Conservation (phyloP, 2,888 invertebrate species). For the Phortica okadai region DNA sequence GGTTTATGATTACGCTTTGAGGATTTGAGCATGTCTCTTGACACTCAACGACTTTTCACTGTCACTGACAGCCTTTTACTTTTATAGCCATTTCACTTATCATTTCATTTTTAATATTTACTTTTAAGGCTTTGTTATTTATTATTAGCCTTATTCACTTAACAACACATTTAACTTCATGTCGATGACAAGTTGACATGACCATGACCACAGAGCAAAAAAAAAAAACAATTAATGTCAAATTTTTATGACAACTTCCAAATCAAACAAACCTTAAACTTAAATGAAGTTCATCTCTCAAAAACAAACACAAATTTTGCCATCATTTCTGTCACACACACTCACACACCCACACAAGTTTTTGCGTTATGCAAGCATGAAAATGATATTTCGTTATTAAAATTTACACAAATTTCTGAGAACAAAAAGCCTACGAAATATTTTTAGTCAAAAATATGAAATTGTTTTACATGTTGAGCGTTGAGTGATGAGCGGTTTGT, state of each 20-base stretch:
- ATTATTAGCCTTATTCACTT: not conserved
- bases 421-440: not conserved
- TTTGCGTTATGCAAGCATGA: not conserved
- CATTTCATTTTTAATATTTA: too few species aligned
- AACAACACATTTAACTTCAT: not conserved
- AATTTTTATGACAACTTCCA: not conserved
- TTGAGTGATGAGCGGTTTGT: too few species aligned
- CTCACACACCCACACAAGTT: not conserved
- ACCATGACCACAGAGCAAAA: not conserved
- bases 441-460: not conserved
- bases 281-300: not conserved
- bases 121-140: not conserved
- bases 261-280: too few species aligned
- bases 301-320: not conserved
- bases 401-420: not conserved
- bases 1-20: not conserved
- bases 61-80: too few species aligned
- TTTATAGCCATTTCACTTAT: too few species aligned
- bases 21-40: too few species aligned
- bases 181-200: not conserved
- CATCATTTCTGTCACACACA: not conserved
- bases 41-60: too few species aligned
- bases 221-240: not conserved
- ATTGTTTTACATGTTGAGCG: not conserved
- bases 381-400: constrained; percentile 2